These are phyloP conservation scores for Euclidia mi DNA, from an alignment of 2,888 invertebrate genomes.

Conservation along the genomic window DNA sequence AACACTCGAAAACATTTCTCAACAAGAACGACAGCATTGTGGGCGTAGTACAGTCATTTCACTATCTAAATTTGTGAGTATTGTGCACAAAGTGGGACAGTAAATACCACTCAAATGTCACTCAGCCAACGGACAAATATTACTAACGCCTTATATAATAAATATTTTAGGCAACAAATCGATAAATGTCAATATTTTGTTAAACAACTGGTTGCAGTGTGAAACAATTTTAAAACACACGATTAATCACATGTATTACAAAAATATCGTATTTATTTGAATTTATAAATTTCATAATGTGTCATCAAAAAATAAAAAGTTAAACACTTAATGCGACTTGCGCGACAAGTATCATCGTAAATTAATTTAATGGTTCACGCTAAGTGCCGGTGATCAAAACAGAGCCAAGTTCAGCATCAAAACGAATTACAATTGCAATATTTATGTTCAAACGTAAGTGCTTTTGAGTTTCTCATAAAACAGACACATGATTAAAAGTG, in stretches of 20 bases:
- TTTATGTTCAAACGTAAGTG: neutral
- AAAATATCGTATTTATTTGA: constrained; percentile 27
- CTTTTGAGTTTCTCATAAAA: neutral
- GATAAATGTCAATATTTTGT: no score
- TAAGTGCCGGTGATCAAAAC: constrained; percentile 8
- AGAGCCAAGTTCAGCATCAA: constrained; percentile 1
- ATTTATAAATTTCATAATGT: constrained; percentile 40
- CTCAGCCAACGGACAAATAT: no score
- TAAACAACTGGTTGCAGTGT: neutral
- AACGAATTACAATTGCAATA: neutral
- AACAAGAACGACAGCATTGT: no score
- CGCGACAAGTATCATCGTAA: constrained; percentile 28
- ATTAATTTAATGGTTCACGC: constrained; percentile 36
- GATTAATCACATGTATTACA: neutral
- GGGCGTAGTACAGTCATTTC: no score
- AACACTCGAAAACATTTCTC: no score
- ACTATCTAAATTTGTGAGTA: no score
- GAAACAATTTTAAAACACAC: neutral
- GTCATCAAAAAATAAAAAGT: constrained; percentile 28
- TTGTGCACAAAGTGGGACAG: no score
- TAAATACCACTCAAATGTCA: no score
- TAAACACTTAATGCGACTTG: constrained; percentile 31
- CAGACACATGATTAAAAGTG: no score
- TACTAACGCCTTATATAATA: no score
- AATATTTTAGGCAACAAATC: no score